Conservation (phyloP, 2,113 vertebrate species). For the Phalacrocorax pelagicus region DNA sequence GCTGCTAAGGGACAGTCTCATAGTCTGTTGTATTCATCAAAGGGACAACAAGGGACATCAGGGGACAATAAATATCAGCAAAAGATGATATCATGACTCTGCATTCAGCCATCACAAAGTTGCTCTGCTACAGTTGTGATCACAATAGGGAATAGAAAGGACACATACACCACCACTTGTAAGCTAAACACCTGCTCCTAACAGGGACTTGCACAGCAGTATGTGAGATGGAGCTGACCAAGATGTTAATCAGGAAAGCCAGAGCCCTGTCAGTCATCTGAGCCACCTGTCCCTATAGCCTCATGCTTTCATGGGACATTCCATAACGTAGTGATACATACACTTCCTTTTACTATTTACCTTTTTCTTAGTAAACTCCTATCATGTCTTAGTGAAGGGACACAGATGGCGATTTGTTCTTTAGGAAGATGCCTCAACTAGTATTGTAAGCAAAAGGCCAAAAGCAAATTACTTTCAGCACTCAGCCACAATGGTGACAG, state of each 20-base stretch:
- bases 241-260: not conserved
- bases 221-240: not conserved
- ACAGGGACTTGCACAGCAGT: not conserved
- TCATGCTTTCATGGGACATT: not conserved
- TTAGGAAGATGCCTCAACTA: not conserved
- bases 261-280: not conserved
- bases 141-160: not conserved
- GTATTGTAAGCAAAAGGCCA: not conserved
- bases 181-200: not conserved
- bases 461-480: not conserved
- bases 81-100: not conserved
- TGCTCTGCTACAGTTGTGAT: not conserved
- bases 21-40: not conserved
- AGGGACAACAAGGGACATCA: not conserved
- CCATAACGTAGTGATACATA: not conserved
- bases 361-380: not conserved
- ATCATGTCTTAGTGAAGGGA: not conserved
- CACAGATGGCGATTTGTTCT: not conserved
- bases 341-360: not conserved
- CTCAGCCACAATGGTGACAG: not conserved
- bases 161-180: not conserved
- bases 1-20: not conserved
- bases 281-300: not conserved
- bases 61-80: not conserved
- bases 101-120: not conserved